Evolutionary conservation across 2,888 invertebrate species (phyloP).

Genomic region (Pristionchus fissidentatus): DNA sequence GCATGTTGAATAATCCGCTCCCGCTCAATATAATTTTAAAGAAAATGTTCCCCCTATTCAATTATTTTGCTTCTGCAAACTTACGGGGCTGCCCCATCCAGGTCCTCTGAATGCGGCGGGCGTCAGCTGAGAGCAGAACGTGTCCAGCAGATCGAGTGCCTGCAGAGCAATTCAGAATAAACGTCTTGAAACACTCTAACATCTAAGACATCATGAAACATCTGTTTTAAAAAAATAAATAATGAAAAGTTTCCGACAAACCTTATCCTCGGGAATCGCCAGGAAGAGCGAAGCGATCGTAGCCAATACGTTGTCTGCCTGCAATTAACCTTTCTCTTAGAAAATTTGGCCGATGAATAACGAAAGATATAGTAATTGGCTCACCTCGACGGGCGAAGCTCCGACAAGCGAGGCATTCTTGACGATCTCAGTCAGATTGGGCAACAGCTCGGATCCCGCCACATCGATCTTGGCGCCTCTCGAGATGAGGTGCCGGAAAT

Average conservation of each 20-base stretch:
- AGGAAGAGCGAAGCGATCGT: slow-evolving; percentile 96
- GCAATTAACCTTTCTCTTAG: slow-evolving; percentile 76
- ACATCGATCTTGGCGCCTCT: slow-evolving; percentile 54
- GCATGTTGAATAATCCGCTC: too few species aligned
- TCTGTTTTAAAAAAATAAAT: neutral
- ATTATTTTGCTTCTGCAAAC: neutral
- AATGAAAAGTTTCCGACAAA: slow-evolving; percentile 81
- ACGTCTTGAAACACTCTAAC: neutral
- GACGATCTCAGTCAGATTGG: slow-evolving; percentile 59
- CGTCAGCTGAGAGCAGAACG: slow-evolving; percentile 46
- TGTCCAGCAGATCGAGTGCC: neutral
- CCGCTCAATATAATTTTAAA: neutral
- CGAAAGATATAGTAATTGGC: neutral
- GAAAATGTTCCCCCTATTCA: too few species aligned
- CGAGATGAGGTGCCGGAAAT: slow-evolving; percentile 27
- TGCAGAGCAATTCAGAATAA: neutral
- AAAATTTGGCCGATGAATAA: neutral
- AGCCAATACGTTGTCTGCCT: slow-evolving; percentile 92
- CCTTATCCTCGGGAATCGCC: slow-evolving; percentile 87
- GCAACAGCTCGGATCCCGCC: slow-evolving; percentile 53
- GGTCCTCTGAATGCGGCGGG: slow-evolving; percentile 58
- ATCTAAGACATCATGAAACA: neutral
- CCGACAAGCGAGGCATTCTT: slow-evolving; percentile 51
- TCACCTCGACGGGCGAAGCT: slow-evolving; percentile 16
- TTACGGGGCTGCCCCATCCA: slow-evolving; percentile 67